Conservation (phyloP, 2,797 vertebrate species). For the Merluccius polli region DNA sequence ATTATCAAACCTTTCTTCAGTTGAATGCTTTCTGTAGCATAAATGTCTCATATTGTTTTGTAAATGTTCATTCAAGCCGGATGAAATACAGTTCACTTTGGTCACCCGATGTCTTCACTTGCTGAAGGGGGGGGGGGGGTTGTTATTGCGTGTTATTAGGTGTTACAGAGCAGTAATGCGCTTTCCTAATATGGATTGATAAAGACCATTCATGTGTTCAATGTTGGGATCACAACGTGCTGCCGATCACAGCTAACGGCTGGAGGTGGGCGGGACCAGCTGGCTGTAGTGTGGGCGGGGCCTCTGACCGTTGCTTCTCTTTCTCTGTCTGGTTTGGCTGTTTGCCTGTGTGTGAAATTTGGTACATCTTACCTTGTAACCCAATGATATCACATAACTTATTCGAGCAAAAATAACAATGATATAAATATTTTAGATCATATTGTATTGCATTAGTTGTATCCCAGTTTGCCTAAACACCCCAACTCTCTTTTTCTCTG, state of each 20-base stretch:
- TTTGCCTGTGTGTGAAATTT: background rate
- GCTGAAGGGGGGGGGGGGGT: background rate
- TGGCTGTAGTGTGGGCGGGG: slow-evolving; percentile 56
- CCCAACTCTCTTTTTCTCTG: background rate
- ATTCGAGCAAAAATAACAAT: background rate
- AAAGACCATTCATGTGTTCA: background rate
- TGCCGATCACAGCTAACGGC: slow-evolving; percentile 48
- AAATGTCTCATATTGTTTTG: background rate
- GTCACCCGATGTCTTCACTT: background rate
- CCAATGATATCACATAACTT: too few relatives aligned
- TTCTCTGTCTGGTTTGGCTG: slow-evolving; percentile 11
- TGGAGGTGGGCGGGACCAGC: slow-evolving; percentile 50
- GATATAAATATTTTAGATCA: background rate
- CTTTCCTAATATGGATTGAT: background rate
- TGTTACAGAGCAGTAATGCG: background rate
- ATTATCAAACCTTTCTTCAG: background rate
- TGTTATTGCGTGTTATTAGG: background rate
- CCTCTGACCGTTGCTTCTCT: slow-evolving; percentile 41
- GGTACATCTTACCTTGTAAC: background rate
- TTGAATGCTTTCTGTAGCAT: background rate
- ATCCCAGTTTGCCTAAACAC: too few relatives aligned
- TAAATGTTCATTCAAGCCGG: background rate
- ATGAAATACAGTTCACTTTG: background rate
- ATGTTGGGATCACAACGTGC: slow-evolving; percentile 3
- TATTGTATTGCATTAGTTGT: background rate